Base-by-base conservation (phyloP, 2,888 invertebrate species). In the Xanthorhoe designata region DNA sequence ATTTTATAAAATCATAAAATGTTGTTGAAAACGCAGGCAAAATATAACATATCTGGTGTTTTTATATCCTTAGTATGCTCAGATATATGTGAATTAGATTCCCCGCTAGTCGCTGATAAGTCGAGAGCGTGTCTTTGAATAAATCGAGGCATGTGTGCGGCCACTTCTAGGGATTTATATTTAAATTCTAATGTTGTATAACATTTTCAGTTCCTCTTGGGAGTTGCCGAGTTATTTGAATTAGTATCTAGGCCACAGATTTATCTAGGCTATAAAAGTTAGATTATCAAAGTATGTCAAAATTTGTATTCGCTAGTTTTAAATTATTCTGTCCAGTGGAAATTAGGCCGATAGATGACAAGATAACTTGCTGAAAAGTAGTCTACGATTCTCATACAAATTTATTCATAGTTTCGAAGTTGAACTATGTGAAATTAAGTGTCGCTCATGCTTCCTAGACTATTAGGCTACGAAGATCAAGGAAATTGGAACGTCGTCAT, bases 401-500 rank as follows among this genome's bases (percentile, higher is more conserved):
- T 78, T 79, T 81, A 82, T 82, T 81, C 80, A 80, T 78, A 75
- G 77, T 76, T 75, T 66, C 69, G n/a, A 75, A 71, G 66, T 69
- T 59, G 63, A 69, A 69, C 74, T 75, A 67, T 74, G 75, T 86
- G 84, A 80, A 85, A 85, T 86, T 79, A 83, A 80, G 80, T 83
- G 86, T 85, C 85, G 75, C 73, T 67, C 74, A 71, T 66, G 75
- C 58, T 77, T 76, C 74, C 56, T 61, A 76, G 75, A 73, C 81
- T 78, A 83, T 85, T 83, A 83, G 79, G 79, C 75, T 68, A 63
- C 66, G 73, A 75, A 80, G 83, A 82, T 82, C 78, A 81, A 80
- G 86, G 85, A 85, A 85, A 85, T 86, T 85, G 84, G 78, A 81
- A 78, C 76, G 86, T 83, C 86, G 84, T 77, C 79, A 68, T 66